A percentile compares a stretch with the other conserved stretches of the same genome.
phyloP scores from a whole-genome alignment of 2,888 invertebrate species.

The Hemicrepidius hirtus region DNA sequence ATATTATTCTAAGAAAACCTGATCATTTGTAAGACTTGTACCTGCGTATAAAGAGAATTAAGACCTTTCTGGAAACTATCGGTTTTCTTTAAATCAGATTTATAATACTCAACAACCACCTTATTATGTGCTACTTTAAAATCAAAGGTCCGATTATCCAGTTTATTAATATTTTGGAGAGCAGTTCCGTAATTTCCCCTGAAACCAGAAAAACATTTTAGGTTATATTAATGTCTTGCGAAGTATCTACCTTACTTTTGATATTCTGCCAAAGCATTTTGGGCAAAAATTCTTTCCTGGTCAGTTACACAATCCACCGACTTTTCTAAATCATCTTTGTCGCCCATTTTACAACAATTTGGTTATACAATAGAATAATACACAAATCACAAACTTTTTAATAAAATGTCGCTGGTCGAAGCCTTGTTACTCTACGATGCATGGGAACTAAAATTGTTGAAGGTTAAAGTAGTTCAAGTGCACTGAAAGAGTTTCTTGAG shows the following conservation, averaged over 20 bases:
- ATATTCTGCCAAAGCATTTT: slow-evolving; percentile 68
- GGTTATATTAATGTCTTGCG: slow-evolving; percentile 8
- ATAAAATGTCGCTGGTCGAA: no score
- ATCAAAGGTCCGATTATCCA: slow-evolving; percentile 80
- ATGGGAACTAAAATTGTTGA: no score
- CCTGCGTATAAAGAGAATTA: slow-evolving; percentile 77
- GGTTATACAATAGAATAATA: no score
- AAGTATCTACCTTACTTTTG: slow-evolving; percentile 64
- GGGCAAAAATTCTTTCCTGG: slow-evolving; percentile 68
- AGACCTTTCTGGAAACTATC: slow-evolving; percentile 83
- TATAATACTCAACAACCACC: slow-evolving; percentile 88
- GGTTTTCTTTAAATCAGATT: slow-evolving; percentile 82
- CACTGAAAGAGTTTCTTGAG: no score
- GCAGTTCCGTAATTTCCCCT: slow-evolving; percentile 78
- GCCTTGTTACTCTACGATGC: no score
- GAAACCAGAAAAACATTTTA: slow-evolving; percentile 41
- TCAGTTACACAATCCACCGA: slow-evolving; percentile 66
- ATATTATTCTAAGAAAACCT: slow-evolving; percentile 4
- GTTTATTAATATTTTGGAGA: slow-evolving; percentile 78
- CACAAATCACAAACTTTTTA: no score
- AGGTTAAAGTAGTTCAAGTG: no score
- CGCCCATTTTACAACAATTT: slow-evolving; percentile 56
- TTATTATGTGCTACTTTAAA: slow-evolving; percentile 88
- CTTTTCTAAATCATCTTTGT: slow-evolving; percentile 66
- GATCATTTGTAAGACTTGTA: no score